A percentile compares a stretch with the other conserved stretches of the same genome.
Evolutionary conservation across 1,140 invertebrate species (phyloP).

Genomic region (Triops longicaudatus): DNA sequence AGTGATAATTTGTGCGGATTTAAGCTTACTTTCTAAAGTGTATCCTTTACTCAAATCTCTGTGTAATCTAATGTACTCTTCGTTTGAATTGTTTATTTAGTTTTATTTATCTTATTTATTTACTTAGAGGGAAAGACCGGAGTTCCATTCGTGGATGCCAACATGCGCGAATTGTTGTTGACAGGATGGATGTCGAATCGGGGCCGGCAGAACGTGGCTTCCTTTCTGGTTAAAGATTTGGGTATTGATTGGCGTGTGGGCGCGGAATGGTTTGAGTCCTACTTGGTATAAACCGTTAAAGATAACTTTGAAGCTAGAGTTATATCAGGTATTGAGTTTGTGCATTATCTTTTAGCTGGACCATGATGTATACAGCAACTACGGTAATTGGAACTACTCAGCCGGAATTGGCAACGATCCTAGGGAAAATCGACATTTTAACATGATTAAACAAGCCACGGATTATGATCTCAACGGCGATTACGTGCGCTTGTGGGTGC

Average conservation of each 20-base stretch:
- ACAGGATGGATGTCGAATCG: conserved; percentile 45
- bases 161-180: conserved; percentile 41
- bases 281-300: conserved; percentile 33
- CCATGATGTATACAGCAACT: conserved; percentile 44
- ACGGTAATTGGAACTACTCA: conserved; percentile 44
- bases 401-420: conserved; percentile 44
- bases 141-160: conserved; percentile 44
- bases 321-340: neutral
- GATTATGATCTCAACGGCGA: conserved; percentile 40
- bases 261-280: conserved; percentile 43
- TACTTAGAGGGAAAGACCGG: conserved; percentile 38
- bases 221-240: conserved; percentile 42
- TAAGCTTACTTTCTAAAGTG: too few species aligned
- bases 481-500: conserved; percentile 27
- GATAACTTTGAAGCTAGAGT: neutral
- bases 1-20: too few species aligned
- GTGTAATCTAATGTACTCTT: too few species aligned
- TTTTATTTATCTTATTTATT: neutral
- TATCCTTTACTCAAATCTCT: too few species aligned
- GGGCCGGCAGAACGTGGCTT: conserved; percentile 42
- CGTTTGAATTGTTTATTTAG: too few species aligned
- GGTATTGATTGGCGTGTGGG: conserved; percentile 44
- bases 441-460: conserved; percentile 42
- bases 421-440: conserved; percentile 42
- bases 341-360: conserved; percentile 35